phyloP scores from a whole-genome alignment of 2,888 invertebrate genomes.

The Drosophila borealis region DNA sequence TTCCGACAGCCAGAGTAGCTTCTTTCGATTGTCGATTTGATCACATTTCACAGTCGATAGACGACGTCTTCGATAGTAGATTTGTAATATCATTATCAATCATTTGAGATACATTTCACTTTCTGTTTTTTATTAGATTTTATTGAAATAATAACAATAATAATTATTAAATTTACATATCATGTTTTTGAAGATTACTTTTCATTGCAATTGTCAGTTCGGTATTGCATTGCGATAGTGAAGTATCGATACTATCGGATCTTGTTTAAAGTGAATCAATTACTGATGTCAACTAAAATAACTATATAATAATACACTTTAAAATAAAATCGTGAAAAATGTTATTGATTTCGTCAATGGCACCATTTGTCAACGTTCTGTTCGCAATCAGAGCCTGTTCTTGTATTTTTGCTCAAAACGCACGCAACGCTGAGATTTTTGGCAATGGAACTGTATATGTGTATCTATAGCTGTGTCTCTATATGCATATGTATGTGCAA shows the following conservation, averaged over 20 bases:
- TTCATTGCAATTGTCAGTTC: no score
- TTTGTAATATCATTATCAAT: no score
- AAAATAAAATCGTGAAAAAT: neutral
- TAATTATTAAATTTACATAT: no score
- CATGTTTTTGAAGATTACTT: no score
- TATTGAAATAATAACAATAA: no score
- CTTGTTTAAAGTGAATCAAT: neutral
- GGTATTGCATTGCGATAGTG: no score
- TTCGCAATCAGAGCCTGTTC: constrained; percentile 29
- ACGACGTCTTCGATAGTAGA: no score
- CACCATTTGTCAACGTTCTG: constrained; percentile 1
- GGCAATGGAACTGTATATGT: constrained; percentile 31
- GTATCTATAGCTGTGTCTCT: neutral
- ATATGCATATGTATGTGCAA: constrained; percentile 1
- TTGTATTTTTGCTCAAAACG: constrained; percentile 43
- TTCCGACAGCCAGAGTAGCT: no score
- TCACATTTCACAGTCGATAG: no score
- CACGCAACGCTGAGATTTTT: constrained; percentile 42
- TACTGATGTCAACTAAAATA: neutral
- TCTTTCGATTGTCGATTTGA: neutral
- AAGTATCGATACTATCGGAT: no score
- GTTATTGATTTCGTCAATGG: neutral
- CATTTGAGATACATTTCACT: no score
- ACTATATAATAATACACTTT: neutral
- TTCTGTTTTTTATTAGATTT: no score